Base-by-base conservation (phyloP, 2,113 vertebrate species). In the Chlorodrepanis virens region DNA sequence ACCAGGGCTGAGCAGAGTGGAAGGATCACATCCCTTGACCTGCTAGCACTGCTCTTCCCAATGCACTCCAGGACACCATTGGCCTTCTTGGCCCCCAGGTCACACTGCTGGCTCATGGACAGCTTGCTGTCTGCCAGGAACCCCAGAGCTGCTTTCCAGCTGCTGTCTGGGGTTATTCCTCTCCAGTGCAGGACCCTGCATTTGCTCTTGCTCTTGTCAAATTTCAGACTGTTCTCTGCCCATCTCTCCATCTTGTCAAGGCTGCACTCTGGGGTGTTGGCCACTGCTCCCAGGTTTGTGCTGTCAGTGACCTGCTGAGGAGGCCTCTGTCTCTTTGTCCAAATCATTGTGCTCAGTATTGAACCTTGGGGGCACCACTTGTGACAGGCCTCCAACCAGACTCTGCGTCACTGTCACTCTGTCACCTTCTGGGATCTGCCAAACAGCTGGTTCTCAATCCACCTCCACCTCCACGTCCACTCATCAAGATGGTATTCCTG, bases 11-110 rank as follows among this genome's bases (percentile, higher is more conserved):
- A n/a, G 39, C 0, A 67, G 23, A 75, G 3, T 0, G 8, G 1
- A 0, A n/a, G 33, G 28, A 44, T 28, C 44, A 59, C 0, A 6
- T 4, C 2, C 27, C 14, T 8, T 0, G 0, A 0, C 19, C 15
- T 59, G 23, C 33, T 67, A 37, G 15, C 27, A 28, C 0, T n/a
- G 60, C 1, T 67, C 3, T 59, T 67, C 33, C 10, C 24, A 5
- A 22, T 29, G 33, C n/a, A 21, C 9, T 5, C 20, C 44, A 45
- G 33, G 33, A 28, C 12, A 42, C 4, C n/a, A 12, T 2, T 40
- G 28, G 5, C 19, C 28, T 54, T 44, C 22, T 27, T 52, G 44
- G 19, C 12, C 18, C 19, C 52, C 20, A 33, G 33, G 8, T 0
- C 22, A 57, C 44, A 20, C 44, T 67, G 44, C 27, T 81, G 68